A percentile compares a stretch with the other conserved stretches of the same genome.
These are phyloP conservation scores for Neolamprologus variostigma DNA, from an alignment of 2,113 vertebrate genomes.

Conservation along the genomic window DNA sequence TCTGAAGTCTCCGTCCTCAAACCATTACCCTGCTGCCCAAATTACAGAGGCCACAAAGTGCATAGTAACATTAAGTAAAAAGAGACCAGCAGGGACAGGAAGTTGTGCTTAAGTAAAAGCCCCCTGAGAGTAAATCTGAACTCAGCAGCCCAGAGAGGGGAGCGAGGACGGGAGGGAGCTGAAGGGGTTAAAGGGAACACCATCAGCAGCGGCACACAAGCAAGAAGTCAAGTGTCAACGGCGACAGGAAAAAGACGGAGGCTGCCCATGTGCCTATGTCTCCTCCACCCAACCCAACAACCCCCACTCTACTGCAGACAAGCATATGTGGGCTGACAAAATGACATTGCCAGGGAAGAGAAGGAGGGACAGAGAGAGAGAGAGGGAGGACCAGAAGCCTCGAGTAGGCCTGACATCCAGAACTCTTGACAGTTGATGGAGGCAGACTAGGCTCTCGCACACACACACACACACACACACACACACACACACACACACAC, in stretches of 20 bases:
- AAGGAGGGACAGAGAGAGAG: neutral
- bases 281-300: neutral
- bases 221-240: slow-evolving; percentile 57
- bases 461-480: slow-evolving; percentile 2
- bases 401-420: slow-evolving; percentile 50
- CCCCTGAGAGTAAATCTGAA: neutral
- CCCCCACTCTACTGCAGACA: slow-evolving; percentile 46
- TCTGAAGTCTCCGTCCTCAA: neutral
- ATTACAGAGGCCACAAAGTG: neutral
- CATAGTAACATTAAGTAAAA: neutral
- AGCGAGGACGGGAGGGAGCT: neutral
- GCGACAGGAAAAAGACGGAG: slow-evolving; percentile 74
- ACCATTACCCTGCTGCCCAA: neutral
- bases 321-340: slow-evolving; percentile 81
- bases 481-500: slow-evolving; percentile 8
- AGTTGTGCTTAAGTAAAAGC: neutral
- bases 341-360: slow-evolving; percentile 72
- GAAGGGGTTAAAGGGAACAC: slow-evolving; percentile 39
- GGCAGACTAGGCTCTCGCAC: slow-evolving; percentile 56
- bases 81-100: neutral
- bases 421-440: slow-evolving; percentile 66
- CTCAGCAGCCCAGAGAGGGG: neutral
- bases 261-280: slow-evolving; percentile 56
- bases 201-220: neutral
- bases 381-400: slow-evolving; percentile 33